These are phyloP conservation scores for Progne subis DNA, from an alignment of 2,113 vertebrate genomes.

Conservation along the genomic window DNA sequence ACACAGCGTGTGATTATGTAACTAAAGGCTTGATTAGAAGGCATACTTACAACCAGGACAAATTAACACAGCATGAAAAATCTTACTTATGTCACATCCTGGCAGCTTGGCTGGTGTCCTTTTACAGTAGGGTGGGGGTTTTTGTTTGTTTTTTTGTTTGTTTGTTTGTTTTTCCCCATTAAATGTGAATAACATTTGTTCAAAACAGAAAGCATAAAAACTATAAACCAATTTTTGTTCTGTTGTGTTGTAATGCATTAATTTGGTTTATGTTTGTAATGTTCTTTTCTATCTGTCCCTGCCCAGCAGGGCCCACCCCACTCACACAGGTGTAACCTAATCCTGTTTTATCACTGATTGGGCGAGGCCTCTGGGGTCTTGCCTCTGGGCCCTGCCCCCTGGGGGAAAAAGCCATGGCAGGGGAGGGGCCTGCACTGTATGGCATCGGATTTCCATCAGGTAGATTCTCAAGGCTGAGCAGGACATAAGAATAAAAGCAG, in stretches of 20 bases:
- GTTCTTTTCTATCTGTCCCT: no score
- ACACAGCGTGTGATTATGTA: background rate
- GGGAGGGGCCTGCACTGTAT: no score
- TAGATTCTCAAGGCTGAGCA: no score
- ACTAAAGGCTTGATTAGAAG: slow-evolving; percentile 5
- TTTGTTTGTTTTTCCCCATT: background rate
- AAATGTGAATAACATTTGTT: background rate
- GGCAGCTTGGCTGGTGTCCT: background rate
- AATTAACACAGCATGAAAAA: slow-evolving; percentile 8
- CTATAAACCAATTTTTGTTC: background rate
- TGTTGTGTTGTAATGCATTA: background rate
- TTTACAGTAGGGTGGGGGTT: background rate
- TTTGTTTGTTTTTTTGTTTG: background rate
- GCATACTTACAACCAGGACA: background rate
- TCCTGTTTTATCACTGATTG: no score
- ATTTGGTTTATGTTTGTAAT: no score
- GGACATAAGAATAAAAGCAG: no score
- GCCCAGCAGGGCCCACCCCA: no score
- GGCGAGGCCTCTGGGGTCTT: no score
- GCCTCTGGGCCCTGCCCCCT: no score
- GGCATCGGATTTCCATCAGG: no score
- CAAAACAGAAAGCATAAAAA: background rate
- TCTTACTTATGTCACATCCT: background rate
- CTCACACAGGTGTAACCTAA: no score
- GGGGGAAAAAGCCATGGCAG: no score